Evolutionary conservation across 1,140 invertebrate species (phyloP), one percentile per base, ranked within the genome.

Genomic region (Brachionus calyciflorus): DNA sequence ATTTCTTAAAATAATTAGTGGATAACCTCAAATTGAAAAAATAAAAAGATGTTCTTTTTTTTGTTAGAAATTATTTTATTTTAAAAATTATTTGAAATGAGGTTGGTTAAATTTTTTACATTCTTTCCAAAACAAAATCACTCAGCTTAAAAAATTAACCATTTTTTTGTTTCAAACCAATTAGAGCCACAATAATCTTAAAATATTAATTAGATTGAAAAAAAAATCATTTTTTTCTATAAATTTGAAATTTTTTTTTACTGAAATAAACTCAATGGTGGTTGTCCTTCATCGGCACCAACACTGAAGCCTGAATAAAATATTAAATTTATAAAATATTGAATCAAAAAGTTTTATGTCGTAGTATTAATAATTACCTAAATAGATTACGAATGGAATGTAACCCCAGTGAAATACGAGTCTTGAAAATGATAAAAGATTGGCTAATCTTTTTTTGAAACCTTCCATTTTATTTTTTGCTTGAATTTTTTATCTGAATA

Each of bases 251-350:
- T 24, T 63, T 19, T 37, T 17, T 46, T 30, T 24, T 73, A 73
- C 69, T 73, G 69, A n/a, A 73, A 41, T 30, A 73, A 21, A 12
- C 19, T 40, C 46, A 73, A 26, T 21, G 69, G 69, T 40, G 69
- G 69, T 26, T 73, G 69, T 30, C 69, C 69, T 73, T 73, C 69
- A 73, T 73, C 69, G 21, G 69, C 69, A 12, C 69, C 69, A 26
- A 19, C 19, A 40, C 14, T 73, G 40, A 73, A 73, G 9, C 69
- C 69, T 53, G 10, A 4, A 21, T n/a, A 44, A 65, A 26, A 44
- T 26, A 24, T 41, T 3, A 33, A 33, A 33, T n/a, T 7, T 5
- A 46, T 24, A 68, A 37, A 48, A 48, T 40, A 3, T 68, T 26
- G 3, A 19, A n/a, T 3, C 3, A 9, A 21, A 57, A 14, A 65